A percentile compares a stretch with the other conserved stretches of the same genome.
Evolutionary conservation across 2,113 vertebrate species (phyloP).

Genomic region (Colius striatus): DNA sequence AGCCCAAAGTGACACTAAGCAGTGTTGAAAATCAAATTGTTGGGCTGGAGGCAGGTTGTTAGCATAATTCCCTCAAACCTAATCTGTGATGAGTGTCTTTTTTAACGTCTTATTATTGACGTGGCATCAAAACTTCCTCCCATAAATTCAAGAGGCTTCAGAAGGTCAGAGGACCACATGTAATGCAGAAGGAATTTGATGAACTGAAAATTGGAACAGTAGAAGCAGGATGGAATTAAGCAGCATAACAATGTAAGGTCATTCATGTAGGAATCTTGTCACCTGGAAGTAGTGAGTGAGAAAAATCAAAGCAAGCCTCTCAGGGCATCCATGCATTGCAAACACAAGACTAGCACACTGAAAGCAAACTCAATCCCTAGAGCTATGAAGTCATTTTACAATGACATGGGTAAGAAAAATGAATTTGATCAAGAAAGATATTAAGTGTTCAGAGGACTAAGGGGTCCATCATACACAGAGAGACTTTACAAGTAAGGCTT

Average conservation of each 20-base stretch:
- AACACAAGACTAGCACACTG: rapidly evolving
- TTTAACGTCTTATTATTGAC: neutral
- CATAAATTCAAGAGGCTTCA: neutral
- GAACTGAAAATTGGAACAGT: neutral
- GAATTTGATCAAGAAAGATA: neutral
- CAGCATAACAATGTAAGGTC: neutral
- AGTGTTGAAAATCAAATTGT: neutral
- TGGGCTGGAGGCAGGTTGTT: neutral
- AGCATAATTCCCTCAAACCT: neutral
- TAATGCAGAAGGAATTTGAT: neutral
- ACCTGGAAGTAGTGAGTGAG: neutral
- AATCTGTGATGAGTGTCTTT: neutral
- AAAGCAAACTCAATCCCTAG: rapidly evolving
- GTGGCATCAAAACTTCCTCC: neutral
- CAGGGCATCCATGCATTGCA: rapidly evolving
- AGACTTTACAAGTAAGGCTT: neutral
- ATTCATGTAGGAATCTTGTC: neutral
- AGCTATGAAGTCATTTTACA: neutral
- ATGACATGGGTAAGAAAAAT: neutral
- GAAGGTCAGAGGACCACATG: neutral
- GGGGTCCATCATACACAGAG: neutral
- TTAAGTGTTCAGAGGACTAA: neutral
- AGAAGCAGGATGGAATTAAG: neutral
- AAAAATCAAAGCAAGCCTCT: neutral
- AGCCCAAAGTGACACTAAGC: neutral